Conservation (phyloP, 2,113 vertebrate genomes). For the Burhinus oedicnemus region DNA sequence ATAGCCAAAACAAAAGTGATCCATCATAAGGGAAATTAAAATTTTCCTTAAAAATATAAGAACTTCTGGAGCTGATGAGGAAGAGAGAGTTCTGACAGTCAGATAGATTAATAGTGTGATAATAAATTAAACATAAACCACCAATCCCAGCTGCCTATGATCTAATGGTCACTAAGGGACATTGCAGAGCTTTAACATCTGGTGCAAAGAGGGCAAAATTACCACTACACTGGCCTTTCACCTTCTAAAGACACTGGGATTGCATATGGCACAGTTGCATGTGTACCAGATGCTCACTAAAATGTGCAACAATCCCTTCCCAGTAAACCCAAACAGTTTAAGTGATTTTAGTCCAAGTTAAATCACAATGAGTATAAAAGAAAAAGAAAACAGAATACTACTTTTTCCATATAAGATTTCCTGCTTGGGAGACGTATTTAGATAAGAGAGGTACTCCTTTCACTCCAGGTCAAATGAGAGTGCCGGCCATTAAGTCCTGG, state of each 20-base stretch:
- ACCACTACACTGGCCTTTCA: slow-evolving; percentile 64
- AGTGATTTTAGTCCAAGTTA: background rate
- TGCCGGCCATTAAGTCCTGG: slow-evolving; percentile 3
- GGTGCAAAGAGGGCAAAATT: slow-evolving; percentile 66
- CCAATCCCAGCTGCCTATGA: slow-evolving; percentile 28
- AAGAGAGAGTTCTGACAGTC: slow-evolving; percentile 35
- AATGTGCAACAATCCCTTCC: background rate
- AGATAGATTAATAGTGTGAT: slow-evolving; percentile 42
- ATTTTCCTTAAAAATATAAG: background rate
- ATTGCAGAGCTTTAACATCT: slow-evolving; percentile 63
- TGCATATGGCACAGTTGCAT: slow-evolving; percentile 25
- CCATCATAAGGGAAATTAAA: background rate
- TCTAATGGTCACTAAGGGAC: slow-evolving; percentile 66
- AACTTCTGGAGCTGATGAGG: slow-evolving; percentile 17
- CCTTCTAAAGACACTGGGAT: slow-evolving; percentile 25
- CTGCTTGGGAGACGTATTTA: background rate
- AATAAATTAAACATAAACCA: slow-evolving; percentile 72
- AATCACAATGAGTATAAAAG: background rate
- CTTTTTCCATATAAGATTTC: background rate
- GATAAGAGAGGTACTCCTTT: background rate
- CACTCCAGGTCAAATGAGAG: background rate
- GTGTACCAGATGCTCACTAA: background rate
- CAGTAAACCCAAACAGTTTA: background rate
- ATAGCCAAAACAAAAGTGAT: slow-evolving; percentile 1
- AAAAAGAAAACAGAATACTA: background rate